Evolutionary conservation across 2,797 vertebrate species (phyloP).

Genomic region (Agapornis canus): DNA sequence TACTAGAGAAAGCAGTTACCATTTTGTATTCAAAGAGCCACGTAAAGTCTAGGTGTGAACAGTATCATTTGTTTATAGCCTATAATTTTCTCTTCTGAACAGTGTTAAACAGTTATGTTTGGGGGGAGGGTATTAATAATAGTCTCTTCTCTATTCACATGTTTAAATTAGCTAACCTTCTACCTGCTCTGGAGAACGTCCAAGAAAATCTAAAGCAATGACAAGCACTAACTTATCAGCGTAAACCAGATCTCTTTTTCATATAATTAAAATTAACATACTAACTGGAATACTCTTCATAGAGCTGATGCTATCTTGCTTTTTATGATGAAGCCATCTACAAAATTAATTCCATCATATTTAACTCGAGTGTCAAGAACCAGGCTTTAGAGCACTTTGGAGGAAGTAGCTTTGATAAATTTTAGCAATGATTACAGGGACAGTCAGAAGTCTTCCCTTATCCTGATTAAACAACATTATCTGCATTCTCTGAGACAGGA

Average conservation of each 20-base stretch:
- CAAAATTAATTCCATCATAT: constrained; percentile 40
- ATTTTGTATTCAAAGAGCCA: constrained; percentile 29
- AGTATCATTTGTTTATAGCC: constrained; percentile 25
- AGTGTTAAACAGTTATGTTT: constrained; percentile 39
- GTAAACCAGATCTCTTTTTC: constrained; percentile 36
- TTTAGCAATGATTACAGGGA: background rate
- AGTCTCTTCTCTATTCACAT: constrained; percentile 26
- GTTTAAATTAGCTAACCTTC: constrained; percentile 52
- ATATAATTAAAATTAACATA: constrained; percentile 45
- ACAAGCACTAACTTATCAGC: constrained; percentile 29
- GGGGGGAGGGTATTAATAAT: background rate
- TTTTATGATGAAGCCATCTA: background rate
- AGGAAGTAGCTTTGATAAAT: constrained; percentile 13
- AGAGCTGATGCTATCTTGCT: constrained; percentile 24
- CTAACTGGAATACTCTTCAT: constrained; percentile 21
- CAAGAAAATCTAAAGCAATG: constrained; percentile 17
- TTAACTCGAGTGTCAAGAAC: constrained; percentile 19
- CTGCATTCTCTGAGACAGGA: background rate
- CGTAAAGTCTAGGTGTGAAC: constrained; percentile 62
- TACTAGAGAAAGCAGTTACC: constrained; percentile 3
- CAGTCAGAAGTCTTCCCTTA: background rate
- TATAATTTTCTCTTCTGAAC: constrained; percentile 60
- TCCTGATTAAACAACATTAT: background rate
- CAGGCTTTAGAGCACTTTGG: background rate
- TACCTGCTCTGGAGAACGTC: constrained; percentile 43